These are phyloP conservation scores for Scleropages formosus DNA, from an alignment of 2,797 vertebrate species.

Conservation along the genomic window DNA sequence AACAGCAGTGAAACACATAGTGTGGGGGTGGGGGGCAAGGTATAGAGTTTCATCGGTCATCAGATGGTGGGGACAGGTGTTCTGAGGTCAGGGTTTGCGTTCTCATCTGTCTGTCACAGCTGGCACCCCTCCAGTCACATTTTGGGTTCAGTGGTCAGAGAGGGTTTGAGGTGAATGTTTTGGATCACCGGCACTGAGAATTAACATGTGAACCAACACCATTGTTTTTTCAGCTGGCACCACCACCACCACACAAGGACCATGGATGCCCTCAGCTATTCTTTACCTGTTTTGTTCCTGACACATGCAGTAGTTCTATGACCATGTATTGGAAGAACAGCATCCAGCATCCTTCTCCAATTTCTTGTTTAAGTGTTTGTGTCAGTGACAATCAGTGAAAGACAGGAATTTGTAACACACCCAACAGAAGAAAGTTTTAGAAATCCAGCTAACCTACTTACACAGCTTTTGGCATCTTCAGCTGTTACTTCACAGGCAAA, in stretches of 20 bases:
- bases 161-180: background rate
- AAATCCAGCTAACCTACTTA: background rate
- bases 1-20: slow-evolving; percentile 43
- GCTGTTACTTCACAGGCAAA: background rate
- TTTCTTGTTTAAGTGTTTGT: background rate
- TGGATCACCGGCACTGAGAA: background rate
- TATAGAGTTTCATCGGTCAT: background rate
- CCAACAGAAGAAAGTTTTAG: background rate
- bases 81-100: background rate
- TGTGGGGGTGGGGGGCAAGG: background rate
- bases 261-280: slow-evolving; percentile 32
- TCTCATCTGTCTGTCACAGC: background rate
- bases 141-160: background rate
- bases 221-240: background rate
- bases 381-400: background rate
- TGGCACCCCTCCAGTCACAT: slow-evolving; percentile 6
- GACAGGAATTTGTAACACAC: background rate
- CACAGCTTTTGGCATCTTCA: background rate
- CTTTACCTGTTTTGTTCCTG: slow-evolving; percentile 30
- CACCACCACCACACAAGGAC: slow-evolving; percentile 30
- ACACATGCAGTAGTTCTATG: slow-evolving; percentile 39
- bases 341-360: background rate
- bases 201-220: background rate
- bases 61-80: slow-evolving; percentile 22
- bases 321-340: slow-evolving; percentile 44